Evolutionary conservation across 2,113 vertebrate species (phyloP), one percentile per base, ranked within the genome.

Genomic region (Lathamus discolor): DNA sequence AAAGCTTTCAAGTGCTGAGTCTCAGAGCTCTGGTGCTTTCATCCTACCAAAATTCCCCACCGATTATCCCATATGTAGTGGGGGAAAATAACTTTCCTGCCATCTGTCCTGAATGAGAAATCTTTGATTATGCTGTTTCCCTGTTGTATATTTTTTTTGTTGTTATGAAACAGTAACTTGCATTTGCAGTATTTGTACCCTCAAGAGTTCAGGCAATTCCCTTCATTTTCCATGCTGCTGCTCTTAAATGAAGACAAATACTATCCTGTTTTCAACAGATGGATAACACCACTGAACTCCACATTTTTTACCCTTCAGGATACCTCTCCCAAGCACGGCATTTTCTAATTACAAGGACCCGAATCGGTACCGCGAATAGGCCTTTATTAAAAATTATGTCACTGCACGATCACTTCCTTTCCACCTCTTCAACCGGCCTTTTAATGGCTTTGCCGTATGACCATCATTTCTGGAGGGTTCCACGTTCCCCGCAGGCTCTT

Each of bases 41-140:
- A 74, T 75, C 69, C 92, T 92, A 94, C 91, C 96, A 93, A 89
- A 94, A 97, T 90, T 85, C 92, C 91, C 93, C 67, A 90, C 95
- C 85, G 90, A 96, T 95, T 94, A 55, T 91, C 97, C 69, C 7
- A 17, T 90, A 77, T 83, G 75, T 66, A 85, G 95, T 46, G 17
- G 48, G 43, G 2, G 17, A 54, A 85, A 75, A 85, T 85, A 93
- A 85, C 68, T 83, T 96, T 92, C 77, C 79, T 78, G 72, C 94
- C 96, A 97, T 96, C 97, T 97, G 96, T 97, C 97, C 87, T 78
- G 84, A 93, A 90, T 97, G 96, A 97, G 88, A 24, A 94, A 41
- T 57, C 17, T 90, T 92, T 96, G 86, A 86, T 73, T 92, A 68
- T 94, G 95, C 43, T 94, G 83, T 95, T 96, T 95, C 88, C 75